Evolutionary conservation across 2,888 invertebrate genomes (phyloP).

Genomic region (Acleris literana): DNA sequence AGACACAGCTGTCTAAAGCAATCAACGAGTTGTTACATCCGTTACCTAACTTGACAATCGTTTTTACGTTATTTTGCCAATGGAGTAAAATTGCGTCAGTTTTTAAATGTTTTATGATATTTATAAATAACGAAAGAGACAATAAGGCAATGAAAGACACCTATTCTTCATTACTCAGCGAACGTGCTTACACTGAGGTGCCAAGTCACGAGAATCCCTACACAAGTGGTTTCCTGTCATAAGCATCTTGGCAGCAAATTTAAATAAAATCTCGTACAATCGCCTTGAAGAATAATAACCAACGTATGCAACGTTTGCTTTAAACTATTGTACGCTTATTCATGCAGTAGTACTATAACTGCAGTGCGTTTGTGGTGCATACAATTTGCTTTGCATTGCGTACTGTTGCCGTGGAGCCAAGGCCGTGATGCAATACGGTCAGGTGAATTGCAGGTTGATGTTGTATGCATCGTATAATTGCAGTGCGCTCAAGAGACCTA

Average conservation of each 20-base stretch:
- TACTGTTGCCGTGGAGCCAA: conserved; percentile 72
- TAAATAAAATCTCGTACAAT: conserved; percentile 13
- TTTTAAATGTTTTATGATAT: no score
- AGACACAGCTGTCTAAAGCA: conserved; percentile 7
- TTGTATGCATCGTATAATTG: conserved; percentile 67
- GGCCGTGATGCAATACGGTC: conserved; percentile 75
- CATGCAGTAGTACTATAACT: neutral
- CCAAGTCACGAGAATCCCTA: conserved; percentile 20
- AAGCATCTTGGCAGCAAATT: conserved; percentile 13
- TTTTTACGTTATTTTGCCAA: neutral
- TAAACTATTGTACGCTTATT: conserved; percentile 1
- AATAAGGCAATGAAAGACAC: conserved; percentile 16
- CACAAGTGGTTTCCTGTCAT: conserved; percentile 5
- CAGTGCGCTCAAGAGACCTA: conserved; percentile 44
- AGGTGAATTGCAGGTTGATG: conserved; percentile 63
- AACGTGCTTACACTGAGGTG: conserved; percentile 11
- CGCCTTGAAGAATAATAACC: conserved; percentile 17
- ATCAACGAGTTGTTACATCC: conserved; percentile 2
- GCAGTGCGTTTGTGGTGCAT: conserved; percentile 48
- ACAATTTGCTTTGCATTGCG: conserved; percentile 67
- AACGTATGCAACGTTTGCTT: conserved; percentile 10
- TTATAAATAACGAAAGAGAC: no score
- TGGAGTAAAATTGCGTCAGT: no score
- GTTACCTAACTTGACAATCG: conserved; percentile 3
- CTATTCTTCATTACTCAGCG: conserved; percentile 16